These are phyloP conservation scores for Patiria miniata DNA, from an alignment of 35 echinoderm and acorn worm genomes.

Conservation along the genomic window DNA sequence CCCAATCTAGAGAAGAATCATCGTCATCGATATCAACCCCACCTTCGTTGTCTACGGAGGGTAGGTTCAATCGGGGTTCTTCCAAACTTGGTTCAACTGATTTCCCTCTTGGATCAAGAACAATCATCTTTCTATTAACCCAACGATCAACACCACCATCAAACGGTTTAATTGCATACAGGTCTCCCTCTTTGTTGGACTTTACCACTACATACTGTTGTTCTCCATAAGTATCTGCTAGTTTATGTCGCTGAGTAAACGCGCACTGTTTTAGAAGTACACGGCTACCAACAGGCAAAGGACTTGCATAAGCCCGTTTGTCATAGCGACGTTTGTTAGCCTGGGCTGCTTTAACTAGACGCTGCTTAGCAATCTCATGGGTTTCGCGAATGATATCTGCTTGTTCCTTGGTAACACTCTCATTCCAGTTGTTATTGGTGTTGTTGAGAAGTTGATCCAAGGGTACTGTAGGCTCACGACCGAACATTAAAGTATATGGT, in stretches of 20 bases:
- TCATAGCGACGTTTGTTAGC: neutral
- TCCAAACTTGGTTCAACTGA: no score
- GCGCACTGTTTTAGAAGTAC: no score
- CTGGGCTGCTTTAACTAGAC: neutral
- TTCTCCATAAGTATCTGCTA: neutral
- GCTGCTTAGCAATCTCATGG: neutral
- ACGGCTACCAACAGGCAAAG: neutral
- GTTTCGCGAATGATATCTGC: neutral
- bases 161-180: neutral
- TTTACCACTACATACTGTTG: neutral
- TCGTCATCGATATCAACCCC: no score
- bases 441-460: constrained; percentile 61
- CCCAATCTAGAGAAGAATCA: no score
- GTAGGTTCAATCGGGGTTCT: no score
- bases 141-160: neutral
- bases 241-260: neutral
- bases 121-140: neutral
- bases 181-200: neutral
- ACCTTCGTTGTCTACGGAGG: no score
- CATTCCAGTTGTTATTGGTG: neutral
- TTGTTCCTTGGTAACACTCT: neutral
- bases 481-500: constrained; percentile 75
- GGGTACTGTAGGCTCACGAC: constrained; percentile 67
- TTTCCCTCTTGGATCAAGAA: neutral
- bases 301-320: neutral